Base-by-base conservation (phyloP, 2,113 vertebrate genomes). In the Thryonomys swinderianus region DNA sequence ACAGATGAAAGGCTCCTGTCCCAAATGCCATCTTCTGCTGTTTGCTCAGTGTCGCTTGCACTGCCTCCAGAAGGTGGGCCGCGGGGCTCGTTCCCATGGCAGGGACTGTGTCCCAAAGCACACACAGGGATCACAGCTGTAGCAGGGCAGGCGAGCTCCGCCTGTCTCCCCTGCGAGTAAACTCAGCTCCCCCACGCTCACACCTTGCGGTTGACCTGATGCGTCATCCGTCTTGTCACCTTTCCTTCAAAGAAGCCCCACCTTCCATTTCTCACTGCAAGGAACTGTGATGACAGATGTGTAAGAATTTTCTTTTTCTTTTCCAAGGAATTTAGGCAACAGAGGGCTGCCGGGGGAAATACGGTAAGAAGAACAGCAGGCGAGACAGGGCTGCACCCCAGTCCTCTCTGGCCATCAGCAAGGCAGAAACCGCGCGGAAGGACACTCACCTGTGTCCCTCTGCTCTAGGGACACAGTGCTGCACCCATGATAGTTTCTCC, bases 1-100 rank as follows among this genome's bases (percentile, higher is more conserved):
- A 25, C 81, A 92, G 96, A 97, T 93, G 96, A 96, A 97, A 97
- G 97, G 25, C 92, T 89, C 1, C 16, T 42, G 37, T 10, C 25
- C 20, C 17, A 90, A 90, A 96, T 97, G 90, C 94, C 92, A 92
- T 95, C 96, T 88, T 96, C 0, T 3, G 2, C n/a, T 97, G 85
- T 96, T 98, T 95, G 92, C 94, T 93, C 37, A n/a, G 1, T 37
- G 66, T 69, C 2, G 0, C 73, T 27, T 32, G 45, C 1, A 42
- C 55, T 55, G 71, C 71, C 88, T 13, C 42, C 34, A 45, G 73
- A 88, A 78, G 48, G 45, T 7, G 25, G 80, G 25, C 81, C 79
- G 55, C 9, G 13, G 23, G 64, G 59, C 82, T 17, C 32, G 57
- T 92, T 86, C 73, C 59, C 45, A n/a, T 40, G 66, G 21, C 57